Evolutionary conservation across 2,888 invertebrate species (phyloP).

Genomic region (Dryobotodes eremita): DNA sequence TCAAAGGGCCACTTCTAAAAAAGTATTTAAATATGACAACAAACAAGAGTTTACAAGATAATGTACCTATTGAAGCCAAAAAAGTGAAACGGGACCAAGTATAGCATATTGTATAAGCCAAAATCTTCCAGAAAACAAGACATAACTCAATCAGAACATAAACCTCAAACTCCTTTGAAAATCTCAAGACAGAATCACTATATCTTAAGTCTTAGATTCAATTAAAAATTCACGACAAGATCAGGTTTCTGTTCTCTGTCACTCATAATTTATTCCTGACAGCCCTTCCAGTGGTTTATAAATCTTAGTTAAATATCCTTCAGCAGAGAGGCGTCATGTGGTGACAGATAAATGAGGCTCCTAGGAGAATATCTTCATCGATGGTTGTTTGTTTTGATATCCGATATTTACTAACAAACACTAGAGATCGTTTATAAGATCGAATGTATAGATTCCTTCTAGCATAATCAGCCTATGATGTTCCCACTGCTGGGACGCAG

Average conservation of each 20-base stretch:
- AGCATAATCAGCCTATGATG: neutral
- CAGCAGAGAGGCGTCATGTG: constrained; percentile 50
- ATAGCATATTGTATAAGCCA: neutral
- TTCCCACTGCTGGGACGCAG: neutral
- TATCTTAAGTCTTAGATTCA: constrained; percentile 30
- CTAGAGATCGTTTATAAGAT: constrained; percentile 14
- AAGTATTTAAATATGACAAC: neutral
- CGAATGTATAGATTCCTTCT: neutral
- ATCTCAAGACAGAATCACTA: neutral
- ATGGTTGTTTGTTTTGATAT: constrained; percentile 37
- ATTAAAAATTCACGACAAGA: constrained; percentile 52
- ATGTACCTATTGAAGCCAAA: neutral
- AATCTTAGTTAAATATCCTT: constrained; percentile 50
- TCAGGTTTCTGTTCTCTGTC: constrained; percentile 25
- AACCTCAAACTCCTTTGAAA: constrained; percentile 7
- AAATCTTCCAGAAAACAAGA: constrained; percentile 8
- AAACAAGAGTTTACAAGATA: neutral
- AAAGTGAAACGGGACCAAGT: neutral
- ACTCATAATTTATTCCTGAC: constrained; percentile 45
- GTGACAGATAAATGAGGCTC: constrained; percentile 55
- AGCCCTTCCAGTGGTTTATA: constrained; percentile 39
- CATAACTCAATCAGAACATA: constrained; percentile 2
- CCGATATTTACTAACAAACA: constrained; percentile 13
- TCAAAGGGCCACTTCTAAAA: too few relatives aligned
- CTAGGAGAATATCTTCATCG: constrained; percentile 58